A percentile compares a stretch with the other conserved stretches of the same genome.
Conservation (phyloP, 64 coral and sea anemone genomes). For the Catalaphyllia jardinei region DNA sequence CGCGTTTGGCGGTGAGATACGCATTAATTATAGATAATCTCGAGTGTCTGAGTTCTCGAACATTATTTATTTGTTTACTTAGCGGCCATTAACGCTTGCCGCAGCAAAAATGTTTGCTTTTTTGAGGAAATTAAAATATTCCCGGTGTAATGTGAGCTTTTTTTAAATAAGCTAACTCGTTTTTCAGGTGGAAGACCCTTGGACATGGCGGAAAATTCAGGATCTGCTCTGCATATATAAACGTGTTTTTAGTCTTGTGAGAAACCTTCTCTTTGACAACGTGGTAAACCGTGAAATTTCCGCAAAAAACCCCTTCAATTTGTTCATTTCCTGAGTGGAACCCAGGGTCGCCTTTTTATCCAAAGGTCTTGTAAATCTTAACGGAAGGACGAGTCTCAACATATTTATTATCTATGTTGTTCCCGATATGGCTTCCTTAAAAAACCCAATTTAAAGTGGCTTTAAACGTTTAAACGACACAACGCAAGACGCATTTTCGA, state of each 20-base stretch:
- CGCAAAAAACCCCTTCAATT: not conserved
- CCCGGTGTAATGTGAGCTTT: not conserved
- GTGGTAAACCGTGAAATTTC: not conserved
- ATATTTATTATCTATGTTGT: not conserved
- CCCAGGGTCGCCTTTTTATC: not conserved
- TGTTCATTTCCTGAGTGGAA: not conserved
- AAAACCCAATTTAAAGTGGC: not conserved
- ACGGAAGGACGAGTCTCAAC: not conserved
- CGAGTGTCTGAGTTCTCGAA: conserved; percentile 32
- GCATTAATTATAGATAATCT: conserved; percentile 26
- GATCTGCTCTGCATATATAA: not conserved
- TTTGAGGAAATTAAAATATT: conserved; percentile 5
- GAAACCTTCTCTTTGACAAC: not conserved
- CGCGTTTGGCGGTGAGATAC: not conserved
- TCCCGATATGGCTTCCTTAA: not conserved
- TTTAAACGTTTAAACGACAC: not conserved
- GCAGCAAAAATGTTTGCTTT: conserved; percentile 35
- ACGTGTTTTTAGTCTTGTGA: not conserved
- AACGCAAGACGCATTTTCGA: not conserved
- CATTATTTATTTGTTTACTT: conserved; percentile 30
- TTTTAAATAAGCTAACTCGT: not conserved
- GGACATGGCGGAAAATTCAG: not conserved
- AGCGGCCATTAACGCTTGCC: conserved; percentile 11
- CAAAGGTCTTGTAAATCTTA: not conserved
- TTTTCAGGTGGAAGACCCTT: conserved; percentile 9